These are phyloP conservation scores for Chaetura pelagica DNA, from an alignment of 2,113 vertebrate species.

Conservation along the genomic window DNA sequence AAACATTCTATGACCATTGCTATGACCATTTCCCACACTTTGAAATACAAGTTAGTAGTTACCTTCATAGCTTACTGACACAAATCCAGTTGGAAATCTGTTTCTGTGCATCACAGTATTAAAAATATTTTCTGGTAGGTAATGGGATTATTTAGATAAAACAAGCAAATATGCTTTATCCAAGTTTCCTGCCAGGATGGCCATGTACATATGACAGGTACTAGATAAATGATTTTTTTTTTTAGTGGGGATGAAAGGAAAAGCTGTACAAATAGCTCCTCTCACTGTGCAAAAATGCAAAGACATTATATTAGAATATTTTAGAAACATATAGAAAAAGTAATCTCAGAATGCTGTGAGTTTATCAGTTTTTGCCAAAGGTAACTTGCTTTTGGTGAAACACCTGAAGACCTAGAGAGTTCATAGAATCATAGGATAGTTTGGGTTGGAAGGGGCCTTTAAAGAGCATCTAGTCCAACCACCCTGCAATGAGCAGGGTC, in stretches of 20 bases:
- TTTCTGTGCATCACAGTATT: background rate
- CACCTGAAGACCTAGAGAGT: background rate
- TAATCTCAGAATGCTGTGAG: background rate
- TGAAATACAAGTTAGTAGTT: background rate
- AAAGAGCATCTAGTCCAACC: too few species aligned
- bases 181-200: background rate
- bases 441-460: too few species aligned
- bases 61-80: background rate
- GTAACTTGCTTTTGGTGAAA: background rate
- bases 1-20: background rate
- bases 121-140: background rate
- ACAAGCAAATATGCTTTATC: background rate
- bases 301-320: background rate
- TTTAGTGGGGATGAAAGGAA: slow-evolving; percentile 9
- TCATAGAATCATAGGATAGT: too few species aligned
- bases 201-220: background rate
- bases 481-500: too few species aligned
- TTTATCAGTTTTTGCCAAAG: background rate
- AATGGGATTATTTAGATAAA: slow-evolving; percentile 19
- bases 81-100: background rate
- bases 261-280: background rate
- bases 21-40: background rate
- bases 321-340: background rate
- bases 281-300: background rate
- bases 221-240: slow-evolving; percentile 1